Evolutionary conservation across 2,113 vertebrate species (phyloP).

Genomic region (Burhinus bistriatus): DNA sequence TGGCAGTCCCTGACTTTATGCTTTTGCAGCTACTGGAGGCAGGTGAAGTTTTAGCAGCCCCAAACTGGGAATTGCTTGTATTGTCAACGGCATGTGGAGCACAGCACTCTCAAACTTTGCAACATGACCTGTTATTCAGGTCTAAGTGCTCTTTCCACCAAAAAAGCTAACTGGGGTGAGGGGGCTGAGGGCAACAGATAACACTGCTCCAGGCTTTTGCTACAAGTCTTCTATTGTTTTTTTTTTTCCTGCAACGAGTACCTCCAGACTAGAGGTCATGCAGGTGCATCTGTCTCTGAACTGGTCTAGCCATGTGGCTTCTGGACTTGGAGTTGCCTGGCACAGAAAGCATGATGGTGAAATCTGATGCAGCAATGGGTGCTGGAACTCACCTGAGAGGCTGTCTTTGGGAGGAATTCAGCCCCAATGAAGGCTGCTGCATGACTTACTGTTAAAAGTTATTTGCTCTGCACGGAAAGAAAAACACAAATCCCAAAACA

Average conservation of each 20-base stretch:
- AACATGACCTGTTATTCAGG: neutral
- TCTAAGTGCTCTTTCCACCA: neutral
- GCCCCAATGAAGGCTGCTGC: neutral
- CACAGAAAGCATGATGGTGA: neutral
- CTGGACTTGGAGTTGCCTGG: neutral
- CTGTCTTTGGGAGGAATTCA: neutral
- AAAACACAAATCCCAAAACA: neutral
- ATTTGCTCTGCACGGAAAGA: neutral
- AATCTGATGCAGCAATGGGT: neutral
- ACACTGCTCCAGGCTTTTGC: neutral
- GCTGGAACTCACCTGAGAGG: neutral
- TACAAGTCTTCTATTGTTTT: neutral
- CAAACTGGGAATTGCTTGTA: neutral
- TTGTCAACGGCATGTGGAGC: neutral
- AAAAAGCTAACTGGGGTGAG: neutral
- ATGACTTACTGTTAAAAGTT: neutral
- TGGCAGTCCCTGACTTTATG: neutral
- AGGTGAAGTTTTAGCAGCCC: neutral
- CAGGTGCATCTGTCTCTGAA: neutral
- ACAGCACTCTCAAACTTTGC: neutral
- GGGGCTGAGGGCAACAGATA: neutral
- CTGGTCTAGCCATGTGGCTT: neutral
- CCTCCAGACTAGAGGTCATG: neutral
- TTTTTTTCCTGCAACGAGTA: neutral
- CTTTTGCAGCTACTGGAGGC: neutral